phyloP scores from a whole-genome alignment of 92 coral and sea anemone species.

The Galaxea fascicularis region DNA sequence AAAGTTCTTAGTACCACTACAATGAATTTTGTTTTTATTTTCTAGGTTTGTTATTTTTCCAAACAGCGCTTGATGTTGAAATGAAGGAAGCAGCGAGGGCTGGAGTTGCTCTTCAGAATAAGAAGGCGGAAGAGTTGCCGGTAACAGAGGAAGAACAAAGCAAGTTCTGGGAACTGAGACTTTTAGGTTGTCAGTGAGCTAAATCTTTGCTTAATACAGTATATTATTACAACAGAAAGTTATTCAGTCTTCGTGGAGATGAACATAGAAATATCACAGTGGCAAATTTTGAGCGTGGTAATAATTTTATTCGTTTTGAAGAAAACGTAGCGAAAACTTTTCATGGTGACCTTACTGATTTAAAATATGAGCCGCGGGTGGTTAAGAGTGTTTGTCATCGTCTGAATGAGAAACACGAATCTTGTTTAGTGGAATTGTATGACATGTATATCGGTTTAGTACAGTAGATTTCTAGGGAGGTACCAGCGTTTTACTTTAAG shows the following conservation, averaged over 20 bases:
- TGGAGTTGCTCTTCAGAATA: constrained; percentile 30
- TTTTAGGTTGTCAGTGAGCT: constrained; percentile 48
- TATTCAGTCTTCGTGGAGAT: constrained; percentile 62
- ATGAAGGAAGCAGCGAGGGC: constrained; percentile 21
- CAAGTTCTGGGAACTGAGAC: constrained; percentile 50
- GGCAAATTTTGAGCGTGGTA: constrained; percentile 42
- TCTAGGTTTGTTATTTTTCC: constrained; percentile 18
- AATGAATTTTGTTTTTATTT: constrained; percentile 7
- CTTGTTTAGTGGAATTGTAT: constrained; percentile 54
- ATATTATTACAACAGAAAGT: constrained; percentile 55
- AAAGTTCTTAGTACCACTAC: too few relatives aligned
- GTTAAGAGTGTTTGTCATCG: constrained; percentile 57
- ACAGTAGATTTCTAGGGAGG: constrained; percentile 34
- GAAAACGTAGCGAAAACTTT: constrained; percentile 59
- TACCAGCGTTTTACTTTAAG: constrained; percentile 53
- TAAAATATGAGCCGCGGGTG: constrained; percentile 56
- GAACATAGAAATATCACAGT: constrained; percentile 53
- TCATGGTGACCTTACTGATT: constrained; percentile 58
- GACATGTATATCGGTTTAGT: constrained; percentile 58
- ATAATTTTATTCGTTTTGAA: constrained; percentile 38
- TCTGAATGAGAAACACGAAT: constrained; percentile 41
- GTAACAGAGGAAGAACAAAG: constrained; percentile 32
- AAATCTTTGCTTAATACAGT: constrained; percentile 44
- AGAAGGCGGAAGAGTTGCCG: constrained; percentile 38
- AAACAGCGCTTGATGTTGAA: constrained; percentile 2